Percentiles rank a stretch among this genome's conserved stretches.
Conservation (phyloP, 2,888 invertebrate genomes). For the Amphipoea oculea region DNA sequence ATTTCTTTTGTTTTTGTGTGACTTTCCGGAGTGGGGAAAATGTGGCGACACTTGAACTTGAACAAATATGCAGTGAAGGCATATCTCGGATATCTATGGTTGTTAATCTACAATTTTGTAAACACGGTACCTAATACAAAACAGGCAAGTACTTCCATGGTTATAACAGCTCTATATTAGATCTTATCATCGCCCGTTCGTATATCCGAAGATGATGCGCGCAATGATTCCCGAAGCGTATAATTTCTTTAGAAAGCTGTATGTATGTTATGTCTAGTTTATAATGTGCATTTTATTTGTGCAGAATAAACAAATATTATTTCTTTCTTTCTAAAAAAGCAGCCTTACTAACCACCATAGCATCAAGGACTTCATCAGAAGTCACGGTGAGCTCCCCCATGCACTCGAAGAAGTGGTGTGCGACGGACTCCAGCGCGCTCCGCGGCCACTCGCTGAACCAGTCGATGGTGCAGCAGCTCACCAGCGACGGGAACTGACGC, state of each 20-base stretch:
- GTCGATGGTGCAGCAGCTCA: slow-evolving; percentile 98
- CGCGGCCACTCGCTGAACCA: slow-evolving; percentile 98
- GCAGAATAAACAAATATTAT: background rate
- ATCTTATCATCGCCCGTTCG: background rate
- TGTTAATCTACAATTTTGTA: background rate
- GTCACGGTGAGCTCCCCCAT: slow-evolving; percentile 92
- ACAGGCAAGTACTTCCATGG: background rate
- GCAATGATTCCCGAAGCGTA: too few relatives aligned
- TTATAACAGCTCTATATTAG: background rate
- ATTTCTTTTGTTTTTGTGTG: too few relatives aligned
- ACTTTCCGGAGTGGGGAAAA: too few relatives aligned
- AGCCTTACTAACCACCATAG: slow-evolving; percentile 89
- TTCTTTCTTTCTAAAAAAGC: background rate
- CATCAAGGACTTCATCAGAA: slow-evolving; percentile 90
- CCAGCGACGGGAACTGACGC: slow-evolving; percentile 96
- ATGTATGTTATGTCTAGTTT: background rate
- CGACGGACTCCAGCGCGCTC: slow-evolving; percentile 96
- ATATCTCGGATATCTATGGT: too few relatives aligned
- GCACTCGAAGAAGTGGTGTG: slow-evolving; percentile 92
- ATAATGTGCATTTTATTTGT: background rate
- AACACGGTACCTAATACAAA: background rate
- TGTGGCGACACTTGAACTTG: too few relatives aligned
- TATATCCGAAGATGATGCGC: background rate
- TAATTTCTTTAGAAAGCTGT: background rate
- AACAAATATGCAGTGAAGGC: too few relatives aligned